Evolutionary conservation across 2,797 vertebrate genomes (phyloP), one percentile per base, ranked within the genome.

Genomic region (Adelosebastes latens): DNA sequence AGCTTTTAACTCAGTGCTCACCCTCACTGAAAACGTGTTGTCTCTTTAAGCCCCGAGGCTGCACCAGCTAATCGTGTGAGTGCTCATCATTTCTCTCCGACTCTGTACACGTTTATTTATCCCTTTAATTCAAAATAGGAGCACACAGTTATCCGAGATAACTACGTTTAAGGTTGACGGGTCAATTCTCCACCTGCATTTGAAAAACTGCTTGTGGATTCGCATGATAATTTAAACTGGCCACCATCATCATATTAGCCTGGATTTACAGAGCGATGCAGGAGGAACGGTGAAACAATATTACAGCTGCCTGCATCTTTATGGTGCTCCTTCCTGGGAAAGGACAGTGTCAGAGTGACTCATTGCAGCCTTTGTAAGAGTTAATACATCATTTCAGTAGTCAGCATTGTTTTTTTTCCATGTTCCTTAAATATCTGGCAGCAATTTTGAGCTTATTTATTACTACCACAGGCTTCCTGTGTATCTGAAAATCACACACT

Each of bases 351-450:
- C 31, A 56, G 42, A 46, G 32, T 25, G 32, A 55, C 24, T 78
- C 66, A 67, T 66, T 84, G 52, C 16, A 55, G 65, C 24, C 39
- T 79, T 71, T 55, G 13, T 8, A 58, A 55, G 63, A 64, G 29
- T 42, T 71, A 68, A 80, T 70, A 55, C 10, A 39, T 68, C 10
- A 46, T 76, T 73, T 80, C n/a, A 80, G 60, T 18, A 49, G 62
- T 49, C 13, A 11, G 64, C 61, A 24, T 27, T 18, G 24, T 76
- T 87, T 83, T 61, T 39, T 49, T 39, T 65, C 55, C 20, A 78
- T 79, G 49, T 79, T 77, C 69, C 52, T 66, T 65, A 84, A 82
- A 86, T 83, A 87, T 82, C 27, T 64, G 8, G 78, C 68, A 82
- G 71, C 39, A 81, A 78, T 82, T 84, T 66, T 66, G 49, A 72